phyloP scores from a whole-genome alignment of 2,888 invertebrate species.

The Andrena camellia region DNA sequence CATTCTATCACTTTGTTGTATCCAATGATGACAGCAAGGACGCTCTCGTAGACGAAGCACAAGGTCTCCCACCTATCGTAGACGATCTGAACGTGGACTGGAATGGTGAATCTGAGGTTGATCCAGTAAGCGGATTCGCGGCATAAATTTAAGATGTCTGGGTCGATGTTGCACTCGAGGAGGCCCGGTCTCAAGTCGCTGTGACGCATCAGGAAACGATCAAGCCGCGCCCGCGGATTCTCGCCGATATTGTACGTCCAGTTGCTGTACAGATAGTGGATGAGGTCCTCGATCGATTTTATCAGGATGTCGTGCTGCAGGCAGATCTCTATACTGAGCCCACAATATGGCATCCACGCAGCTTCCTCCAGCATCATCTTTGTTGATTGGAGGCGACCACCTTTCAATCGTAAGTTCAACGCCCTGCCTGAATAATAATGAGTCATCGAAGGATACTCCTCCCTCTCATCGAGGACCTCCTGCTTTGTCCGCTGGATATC shows the following conservation, averaged over 20 bases:
- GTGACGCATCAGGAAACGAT: conserved; percentile 91
- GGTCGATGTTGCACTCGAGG: conserved; percentile 93
- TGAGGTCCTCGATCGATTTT: conserved; percentile 87
- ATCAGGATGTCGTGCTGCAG: conserved; percentile 89
- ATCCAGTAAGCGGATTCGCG: conserved; percentile 92
- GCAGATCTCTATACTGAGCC: conserved; percentile 90
- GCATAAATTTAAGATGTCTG: conserved; percentile 89
- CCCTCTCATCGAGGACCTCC: conserved; percentile 88
- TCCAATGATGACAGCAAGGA: conserved; percentile 90
- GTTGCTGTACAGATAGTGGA: conserved; percentile 86
- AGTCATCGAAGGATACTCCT: conserved; percentile 88
- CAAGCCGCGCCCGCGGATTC: conserved; percentile 87
- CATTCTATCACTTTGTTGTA: conserved; percentile 91
- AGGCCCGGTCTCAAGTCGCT: conserved; percentile 86
- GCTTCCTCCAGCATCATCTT: conserved; percentile 90
- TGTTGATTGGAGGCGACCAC: conserved; percentile 88
- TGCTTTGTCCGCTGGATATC: conserved; percentile 91
- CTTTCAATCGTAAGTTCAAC: conserved; percentile 89
- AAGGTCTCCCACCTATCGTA: conserved; percentile 87
- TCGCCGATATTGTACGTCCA: conserved; percentile 88
- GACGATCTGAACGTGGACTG: conserved; percentile 89
- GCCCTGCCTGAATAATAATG: conserved; percentile 92
- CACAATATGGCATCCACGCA: conserved; percentile 92
- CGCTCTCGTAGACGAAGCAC: conserved; percentile 89
- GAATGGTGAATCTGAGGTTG: conserved; percentile 89